phyloP scores from a whole-genome alignment of 2,113 vertebrate genomes.

The Naja naja region DNA sequence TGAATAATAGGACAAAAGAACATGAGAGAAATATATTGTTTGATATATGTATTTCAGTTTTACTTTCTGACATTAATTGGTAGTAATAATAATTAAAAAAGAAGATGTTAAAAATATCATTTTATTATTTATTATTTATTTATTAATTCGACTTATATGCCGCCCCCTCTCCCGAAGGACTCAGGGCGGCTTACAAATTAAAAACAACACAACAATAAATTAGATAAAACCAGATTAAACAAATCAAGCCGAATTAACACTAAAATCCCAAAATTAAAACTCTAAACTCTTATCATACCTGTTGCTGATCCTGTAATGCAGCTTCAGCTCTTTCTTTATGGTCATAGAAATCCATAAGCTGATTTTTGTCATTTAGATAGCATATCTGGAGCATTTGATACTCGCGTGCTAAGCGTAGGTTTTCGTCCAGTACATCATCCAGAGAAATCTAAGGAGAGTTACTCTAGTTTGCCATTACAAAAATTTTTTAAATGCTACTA shows the following conservation, averaged over 20 bases:
- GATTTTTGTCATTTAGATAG: slow-evolving; percentile 52
- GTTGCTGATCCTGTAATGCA: slow-evolving; percentile 45
- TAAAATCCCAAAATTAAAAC: no score
- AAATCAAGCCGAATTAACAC: no score
- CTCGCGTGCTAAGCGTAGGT: slow-evolving; percentile 58
- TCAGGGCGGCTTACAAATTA: no score
- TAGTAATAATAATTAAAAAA: slow-evolving; percentile 9
- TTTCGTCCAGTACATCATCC: slow-evolving; percentile 56
- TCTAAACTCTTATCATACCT: no score
- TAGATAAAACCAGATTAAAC: no score
- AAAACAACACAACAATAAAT: no score
- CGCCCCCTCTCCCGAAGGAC: no score
- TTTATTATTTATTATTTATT: no score
- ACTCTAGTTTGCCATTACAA: slow-evolving; percentile 26
- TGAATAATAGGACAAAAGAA: slow-evolving; percentile 3
- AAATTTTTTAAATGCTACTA: background rate
- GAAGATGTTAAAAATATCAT: background rate
- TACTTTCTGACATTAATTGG: background rate
- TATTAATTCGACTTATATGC: no score
- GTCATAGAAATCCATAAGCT: slow-evolving; percentile 42
- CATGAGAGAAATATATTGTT: background rate
- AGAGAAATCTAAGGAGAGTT: slow-evolving; percentile 54
- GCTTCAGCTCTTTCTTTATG: slow-evolving; percentile 43
- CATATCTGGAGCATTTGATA: slow-evolving; percentile 50
- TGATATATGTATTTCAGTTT: background rate